Base-by-base conservation (phyloP, 1,140 invertebrate species). In the Hyles euphorbiae region DNA sequence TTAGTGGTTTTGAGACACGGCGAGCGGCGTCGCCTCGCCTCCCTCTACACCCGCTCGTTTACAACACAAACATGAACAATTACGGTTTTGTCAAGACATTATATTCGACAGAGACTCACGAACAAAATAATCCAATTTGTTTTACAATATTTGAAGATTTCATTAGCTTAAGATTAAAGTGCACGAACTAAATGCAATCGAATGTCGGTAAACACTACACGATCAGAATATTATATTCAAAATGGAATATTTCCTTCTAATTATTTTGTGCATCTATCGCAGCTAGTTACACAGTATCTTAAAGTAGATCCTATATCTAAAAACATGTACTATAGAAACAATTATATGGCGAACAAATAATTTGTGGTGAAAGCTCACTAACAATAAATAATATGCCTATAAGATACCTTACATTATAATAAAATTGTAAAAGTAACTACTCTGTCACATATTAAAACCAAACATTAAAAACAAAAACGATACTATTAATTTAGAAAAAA, bases 21-120 rank as follows among this genome's bases (percentile, higher is more conserved):
- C 22, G 22, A 22, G 22, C 22, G 22, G 22, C 22, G 22, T 22
- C 22, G 22, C 22, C 22, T 22, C 22, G 22, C 22, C 46, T 8
- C 46, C 10, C 36, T 40, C 5, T 40, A 40, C 36, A 40, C 36
- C 36, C 36, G 36, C 36, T 40, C 36, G 36, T 40, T 22, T 22
- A 22, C 22, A 22, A 40, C 36, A 40, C 36, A 40, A 40, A 1
- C 36, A 8, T 5, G 36, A 40, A 40, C 51, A 61, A 58, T 65
- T 71, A 67, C 64, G 75, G 68, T 80, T 82, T 78, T 76, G 79
- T 82, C 81, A 80, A 84, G 74, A 82, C 76, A 72, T 57, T 53
- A 65, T 54, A 61, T 59, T 45, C 43, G 47, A 66, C 43, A 61
- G 45, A 55, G 51, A 49, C 49, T 48, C 52, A 63, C 53, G 48